Evolutionary conservation across 2,888 invertebrate genomes (phyloP).

Genomic region (Morpho helenor): DNA sequence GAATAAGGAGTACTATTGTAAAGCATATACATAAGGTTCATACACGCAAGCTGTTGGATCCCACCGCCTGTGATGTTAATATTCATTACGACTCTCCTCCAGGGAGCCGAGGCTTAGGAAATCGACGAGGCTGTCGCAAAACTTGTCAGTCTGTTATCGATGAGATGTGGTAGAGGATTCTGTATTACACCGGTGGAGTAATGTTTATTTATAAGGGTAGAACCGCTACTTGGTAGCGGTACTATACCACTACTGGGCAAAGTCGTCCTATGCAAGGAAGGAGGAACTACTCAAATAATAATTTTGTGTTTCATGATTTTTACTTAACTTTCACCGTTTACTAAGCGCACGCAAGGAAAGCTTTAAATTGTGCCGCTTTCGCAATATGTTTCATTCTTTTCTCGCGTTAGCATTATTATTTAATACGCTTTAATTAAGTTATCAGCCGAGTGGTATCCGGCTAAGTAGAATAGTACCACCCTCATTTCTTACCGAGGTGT

Average conservation of each 20-base stretch:
- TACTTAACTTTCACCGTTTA: too few relatives aligned
- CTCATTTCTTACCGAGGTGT: too few relatives aligned
- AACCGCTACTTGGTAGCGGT: background rate
- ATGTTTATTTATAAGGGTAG: background rate
- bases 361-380: too few relatives aligned
- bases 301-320: too few relatives aligned
- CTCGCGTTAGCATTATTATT: too few relatives aligned
- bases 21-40: conserved; percentile 6
- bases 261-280: too few relatives aligned
- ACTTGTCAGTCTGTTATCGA: conserved; percentile 32
- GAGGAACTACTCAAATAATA: too few relatives aligned
- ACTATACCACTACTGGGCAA: background rate
- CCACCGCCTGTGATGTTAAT: conserved; percentile 53
- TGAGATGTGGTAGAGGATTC: conserved; percentile 16
- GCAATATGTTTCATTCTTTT: too few relatives aligned
- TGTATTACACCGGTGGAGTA: background rate
- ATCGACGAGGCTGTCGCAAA: conserved; percentile 47
- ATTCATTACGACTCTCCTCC: conserved; percentile 62
- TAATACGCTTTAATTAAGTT: too few relatives aligned
- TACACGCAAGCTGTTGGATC: conserved; percentile 40
- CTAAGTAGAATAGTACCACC: too few relatives aligned
- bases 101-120: conserved; percentile 49
- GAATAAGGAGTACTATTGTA: conserved; percentile 10
- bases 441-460: too few relatives aligned
- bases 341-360: too few relatives aligned